phyloP scores from a whole-genome alignment of 2,797 vertebrate species.

The Urocyon cinereoargenteus region DNA sequence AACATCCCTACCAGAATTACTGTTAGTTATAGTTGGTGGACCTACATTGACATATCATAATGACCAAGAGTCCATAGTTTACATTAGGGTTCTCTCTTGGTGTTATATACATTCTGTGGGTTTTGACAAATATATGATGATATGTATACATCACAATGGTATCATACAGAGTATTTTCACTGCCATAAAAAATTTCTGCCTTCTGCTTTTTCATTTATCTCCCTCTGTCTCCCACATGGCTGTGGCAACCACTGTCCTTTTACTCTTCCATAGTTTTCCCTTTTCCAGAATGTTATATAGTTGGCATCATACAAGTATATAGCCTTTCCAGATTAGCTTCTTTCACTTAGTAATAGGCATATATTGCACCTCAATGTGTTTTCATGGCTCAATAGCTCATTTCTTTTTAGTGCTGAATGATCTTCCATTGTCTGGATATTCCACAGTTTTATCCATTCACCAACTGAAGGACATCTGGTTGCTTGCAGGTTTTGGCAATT shows the following conservation, averaged over 20 bases:
- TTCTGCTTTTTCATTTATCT: not conserved
- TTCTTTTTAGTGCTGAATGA: not conserved
- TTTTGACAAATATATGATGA: not conserved
- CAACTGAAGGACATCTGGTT: not conserved
- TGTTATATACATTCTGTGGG: not conserved
- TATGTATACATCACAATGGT: not conserved
- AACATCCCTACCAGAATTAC: not conserved
- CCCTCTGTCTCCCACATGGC: not conserved
- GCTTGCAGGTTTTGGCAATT: not conserved
- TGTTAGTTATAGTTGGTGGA: not conserved
- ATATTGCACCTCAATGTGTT: not conserved
- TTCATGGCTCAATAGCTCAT: not conserved
- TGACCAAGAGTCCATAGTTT: not conserved
- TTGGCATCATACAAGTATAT: not conserved
- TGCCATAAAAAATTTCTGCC: not conserved
- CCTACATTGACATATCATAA: not conserved
- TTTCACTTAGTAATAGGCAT: not conserved
- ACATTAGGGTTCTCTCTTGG: not conserved
- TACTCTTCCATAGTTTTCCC: not conserved
- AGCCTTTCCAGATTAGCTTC: not conserved
- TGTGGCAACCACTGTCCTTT: not conserved
- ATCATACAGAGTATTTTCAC: not conserved
- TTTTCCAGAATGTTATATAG: not conserved
- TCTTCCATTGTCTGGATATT: not conserved
- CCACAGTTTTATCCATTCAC: not conserved